Evolutionary conservation across 2,888 invertebrate species (phyloP).

Genomic region (Linnaemya tessellans): DNA sequence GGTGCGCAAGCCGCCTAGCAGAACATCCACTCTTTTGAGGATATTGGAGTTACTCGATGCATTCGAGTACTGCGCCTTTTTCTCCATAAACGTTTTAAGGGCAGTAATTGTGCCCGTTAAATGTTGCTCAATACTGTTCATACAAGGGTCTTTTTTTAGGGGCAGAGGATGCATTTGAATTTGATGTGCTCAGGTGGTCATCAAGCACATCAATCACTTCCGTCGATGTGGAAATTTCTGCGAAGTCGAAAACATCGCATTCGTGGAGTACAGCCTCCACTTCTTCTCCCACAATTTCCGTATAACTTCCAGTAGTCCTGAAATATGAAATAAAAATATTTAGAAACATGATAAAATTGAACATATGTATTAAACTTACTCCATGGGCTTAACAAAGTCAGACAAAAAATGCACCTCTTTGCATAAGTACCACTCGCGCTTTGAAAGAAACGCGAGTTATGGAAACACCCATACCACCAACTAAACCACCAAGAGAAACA

Average conservation of each 20-base stretch:
- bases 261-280: conserved; percentile 9
- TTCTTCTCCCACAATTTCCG: conserved; percentile 31
- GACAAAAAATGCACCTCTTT: conserved; percentile 8
- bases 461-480: too few relatives aligned
- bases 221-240: conserved; percentile 17
- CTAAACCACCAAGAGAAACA: too few relatives aligned
- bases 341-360: conserved; percentile 26
- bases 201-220: too few relatives aligned
- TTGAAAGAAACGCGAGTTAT: conserved; percentile 8
- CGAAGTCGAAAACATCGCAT: conserved; percentile 33
- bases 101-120: conserved; percentile 7
- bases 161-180: too few relatives aligned
- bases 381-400: conserved; percentile 21
- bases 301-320: too few relatives aligned
- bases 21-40: conserved; percentile 12
- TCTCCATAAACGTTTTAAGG: conserved; percentile 7
- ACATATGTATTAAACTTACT: conserved; percentile 36
- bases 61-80: conserved; percentile 14
- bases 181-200: too few relatives aligned
- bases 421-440: conserved; percentile 7
- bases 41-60: conserved; percentile 7
- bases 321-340: conserved; percentile 27
- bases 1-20: conserved; percentile 24
- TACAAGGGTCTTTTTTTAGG: conserved; percentile 4
- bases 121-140: conserved; percentile 9